Conservation (phyloP, 2,888 invertebrate species). For the Eumerus sabulonum region DNA sequence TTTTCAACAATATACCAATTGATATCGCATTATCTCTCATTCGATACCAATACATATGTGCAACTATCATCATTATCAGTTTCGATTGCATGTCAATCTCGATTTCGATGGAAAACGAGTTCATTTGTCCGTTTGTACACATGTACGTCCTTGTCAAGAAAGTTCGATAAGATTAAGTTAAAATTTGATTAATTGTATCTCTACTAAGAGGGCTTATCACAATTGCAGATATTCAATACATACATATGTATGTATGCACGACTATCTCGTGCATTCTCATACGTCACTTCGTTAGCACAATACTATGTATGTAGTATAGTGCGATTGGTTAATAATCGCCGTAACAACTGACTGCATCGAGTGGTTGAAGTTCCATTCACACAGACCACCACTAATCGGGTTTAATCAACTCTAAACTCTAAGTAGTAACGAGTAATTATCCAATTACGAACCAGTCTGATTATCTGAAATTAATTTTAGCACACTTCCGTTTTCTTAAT, state of each 20-base stretch:
- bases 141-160: constrained; percentile 56
- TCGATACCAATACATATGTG: neutral
- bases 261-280: constrained; percentile 18
- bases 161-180: constrained; percentile 43
- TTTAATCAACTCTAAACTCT: constrained; percentile 58
- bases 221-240: neutral
- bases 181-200: neutral
- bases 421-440: constrained; percentile 41
- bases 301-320: no score
- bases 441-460: constrained; percentile 42
- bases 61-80: constrained; percentile 18
- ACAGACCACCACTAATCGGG: constrained; percentile 31
- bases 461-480: constrained; percentile 45
- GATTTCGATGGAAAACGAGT: constrained; percentile 35
- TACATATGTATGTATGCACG: constrained; percentile 36
- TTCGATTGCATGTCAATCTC: constrained; percentile 23
- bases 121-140: constrained; percentile 10
- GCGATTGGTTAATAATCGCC: no score
- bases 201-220: neutral
- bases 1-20: constrained; percentile 17
- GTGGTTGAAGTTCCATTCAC: no score
- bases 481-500: constrained; percentile 30
- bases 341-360: neutral
- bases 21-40: neutral
- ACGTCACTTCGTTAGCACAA: constrained; percentile 35